phyloP scores from a whole-genome alignment of 2,797 vertebrate species.

The Gastrophryne carolinensis region DNA sequence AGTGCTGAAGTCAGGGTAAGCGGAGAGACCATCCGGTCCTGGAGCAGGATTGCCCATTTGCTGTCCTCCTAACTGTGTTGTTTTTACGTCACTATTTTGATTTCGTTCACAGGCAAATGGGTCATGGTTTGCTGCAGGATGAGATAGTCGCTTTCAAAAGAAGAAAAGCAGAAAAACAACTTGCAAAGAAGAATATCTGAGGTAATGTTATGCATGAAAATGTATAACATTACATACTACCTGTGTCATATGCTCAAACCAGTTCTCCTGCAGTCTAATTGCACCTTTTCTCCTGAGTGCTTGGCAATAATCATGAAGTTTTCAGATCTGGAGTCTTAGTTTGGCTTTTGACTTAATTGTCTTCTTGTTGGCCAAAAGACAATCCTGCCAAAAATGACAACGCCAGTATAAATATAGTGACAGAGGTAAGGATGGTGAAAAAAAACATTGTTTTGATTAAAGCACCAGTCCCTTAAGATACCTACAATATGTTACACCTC shows the following conservation, averaged over 20 bases:
- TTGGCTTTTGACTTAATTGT: not conserved
- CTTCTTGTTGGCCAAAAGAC: slow-evolving; percentile 29
- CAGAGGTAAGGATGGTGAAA: not conserved
- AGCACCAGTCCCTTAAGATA: slow-evolving; percentile 24
- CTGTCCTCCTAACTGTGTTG: slow-evolving; percentile 53
- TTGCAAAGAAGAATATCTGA: slow-evolving; percentile 80
- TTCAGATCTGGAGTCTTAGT: not conserved
- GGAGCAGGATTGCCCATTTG: slow-evolving; percentile 34
- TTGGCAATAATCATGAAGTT: slow-evolving; percentile 30
- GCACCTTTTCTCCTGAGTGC: slow-evolving; percentile 28
- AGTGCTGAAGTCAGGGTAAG: slow-evolving; percentile 73
- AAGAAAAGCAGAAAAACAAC: slow-evolving; percentile 78
- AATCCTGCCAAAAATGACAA: not conserved
- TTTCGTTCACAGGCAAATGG: slow-evolving; percentile 72
- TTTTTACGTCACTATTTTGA: slow-evolving; percentile 62
- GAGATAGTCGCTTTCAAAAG: slow-evolving; percentile 81
- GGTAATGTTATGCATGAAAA: slow-evolving; percentile 78
- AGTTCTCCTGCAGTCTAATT: slow-evolving; percentile 53
- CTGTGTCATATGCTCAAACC: slow-evolving; percentile 48
- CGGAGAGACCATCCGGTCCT: slow-evolving; percentile 10
- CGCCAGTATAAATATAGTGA: not conserved
- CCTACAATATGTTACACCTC: not conserved
- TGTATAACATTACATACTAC: slow-evolving; percentile 69
- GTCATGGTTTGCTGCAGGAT: slow-evolving; percentile 80
- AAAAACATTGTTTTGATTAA: slow-evolving; percentile 6